Base-by-base conservation (phyloP, 2,113 vertebrate genomes). In the Coregonus clupeaformis region DNA sequence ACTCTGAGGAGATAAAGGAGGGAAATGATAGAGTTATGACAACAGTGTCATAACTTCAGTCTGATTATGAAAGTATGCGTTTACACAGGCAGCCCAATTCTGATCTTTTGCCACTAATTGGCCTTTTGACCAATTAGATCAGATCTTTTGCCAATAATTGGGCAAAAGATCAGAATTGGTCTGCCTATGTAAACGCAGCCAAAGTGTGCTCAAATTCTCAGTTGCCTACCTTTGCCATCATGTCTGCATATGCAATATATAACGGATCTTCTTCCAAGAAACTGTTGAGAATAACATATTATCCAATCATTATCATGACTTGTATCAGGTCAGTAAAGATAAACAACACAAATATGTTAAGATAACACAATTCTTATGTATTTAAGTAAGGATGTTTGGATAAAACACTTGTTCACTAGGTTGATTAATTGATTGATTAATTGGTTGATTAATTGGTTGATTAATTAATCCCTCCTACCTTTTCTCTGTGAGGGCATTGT, bases 221-320 rank as follows among this genome's bases (percentile, higher is more conserved):
- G 72, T 32, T 0, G 7, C 18, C 9, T 94, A 99, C 97, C 95
- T 98, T 99, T 91, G 96, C 97, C 97, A 99, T 99, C 97, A 99
- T 98, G 84, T 97, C 96, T 74, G 97, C 96, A 84, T 99, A 99
- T 2, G 97, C 96, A 69, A 96, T 97, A 77, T 98, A 99, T 75
- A 99, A 91, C 77, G 95, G 94, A 85, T 99, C 97, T 66, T 94
- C 92, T 85, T 98, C 97, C 89, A 97, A 87, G 87, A 94, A 84
- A 91, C 97, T 99, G 85, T 45, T 72, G 72, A 90, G 79, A 73
- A 74, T 71, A 82, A 52, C 12, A 52, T 0, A 18, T 18, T 52
- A 52, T 52, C 49, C 16, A 52, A 52, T 52, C 16, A 52, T 52
- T 52, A 52, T 52, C 49, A 52, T 5, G 36, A 11, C 36, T 11